Evolutionary conservation across 2,888 invertebrate genomes (phyloP).

Genomic region (Acleris emargana): DNA sequence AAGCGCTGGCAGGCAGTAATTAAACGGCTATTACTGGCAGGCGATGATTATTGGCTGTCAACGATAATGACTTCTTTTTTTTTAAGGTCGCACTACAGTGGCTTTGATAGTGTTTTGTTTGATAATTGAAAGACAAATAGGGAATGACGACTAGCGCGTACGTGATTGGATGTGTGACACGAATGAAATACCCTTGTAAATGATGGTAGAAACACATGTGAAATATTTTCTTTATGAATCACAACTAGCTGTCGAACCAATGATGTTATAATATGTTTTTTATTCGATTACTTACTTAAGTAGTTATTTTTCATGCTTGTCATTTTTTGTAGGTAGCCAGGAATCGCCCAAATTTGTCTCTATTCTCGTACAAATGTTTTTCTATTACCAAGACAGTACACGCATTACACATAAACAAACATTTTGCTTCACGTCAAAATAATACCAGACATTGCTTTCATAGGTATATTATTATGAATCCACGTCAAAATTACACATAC

Average conservation of each 20-base stretch:
- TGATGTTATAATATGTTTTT: no score
- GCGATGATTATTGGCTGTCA: conserved; percentile 53
- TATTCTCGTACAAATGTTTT: no score
- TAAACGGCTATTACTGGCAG: conserved; percentile 52
- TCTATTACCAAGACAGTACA: no score
- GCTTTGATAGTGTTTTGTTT: not conserved
- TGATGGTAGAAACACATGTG: no score
- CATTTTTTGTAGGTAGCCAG: no score
- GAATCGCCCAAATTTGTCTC: no score
- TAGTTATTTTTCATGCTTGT: no score
- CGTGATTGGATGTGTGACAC: not conserved
- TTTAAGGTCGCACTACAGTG: conserved; percentile 1
- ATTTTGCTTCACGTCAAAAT: not conserved
- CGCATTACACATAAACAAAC: no score
- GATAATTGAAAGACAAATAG: conserved; percentile 9
- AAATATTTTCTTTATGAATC: no score
- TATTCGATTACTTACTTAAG: no score
- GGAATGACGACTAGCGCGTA: not conserved
- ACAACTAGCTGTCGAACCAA: no score
- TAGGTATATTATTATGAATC: conserved; percentile 9
- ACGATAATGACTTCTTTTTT: conserved; percentile 62
- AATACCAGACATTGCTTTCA: not conserved
- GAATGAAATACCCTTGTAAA: not conserved
- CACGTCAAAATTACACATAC: conserved; percentile 16
- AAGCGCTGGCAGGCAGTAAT: conserved; percentile 43